Evolutionary conservation across 2,113 vertebrate species (phyloP).

Genomic region (Sminthopsis crassicaudata): DNA sequence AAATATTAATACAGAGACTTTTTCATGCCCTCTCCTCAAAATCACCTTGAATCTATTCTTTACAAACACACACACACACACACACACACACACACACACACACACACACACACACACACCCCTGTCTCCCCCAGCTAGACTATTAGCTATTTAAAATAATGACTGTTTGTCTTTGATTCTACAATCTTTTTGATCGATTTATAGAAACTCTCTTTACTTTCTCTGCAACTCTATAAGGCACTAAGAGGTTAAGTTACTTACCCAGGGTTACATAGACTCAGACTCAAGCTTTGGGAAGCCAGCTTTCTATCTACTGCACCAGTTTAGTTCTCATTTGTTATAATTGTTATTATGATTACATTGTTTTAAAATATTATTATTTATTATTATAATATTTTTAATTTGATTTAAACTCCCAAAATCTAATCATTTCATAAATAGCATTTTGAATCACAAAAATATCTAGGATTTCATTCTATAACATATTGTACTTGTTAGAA

Average conservation of each 20-base stretch:
- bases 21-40: too few relatives aligned
- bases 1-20: too few relatives aligned
- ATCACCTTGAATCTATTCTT: not conserved
- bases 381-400: not conserved
- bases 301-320: not conserved
- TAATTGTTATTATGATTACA: not conserved
- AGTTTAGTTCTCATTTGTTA: not conserved
- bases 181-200: not conserved
- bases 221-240: not conserved
- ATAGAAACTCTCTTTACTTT: not conserved
- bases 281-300: not conserved
- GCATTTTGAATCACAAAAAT: not conserved
- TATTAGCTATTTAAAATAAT: not conserved
- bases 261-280: not conserved
- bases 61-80: not conserved
- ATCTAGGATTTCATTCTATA: not conserved
- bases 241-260: not conserved
- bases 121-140: not conserved
- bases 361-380: not conserved
- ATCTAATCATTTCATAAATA: not conserved
- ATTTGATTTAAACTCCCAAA: not conserved
- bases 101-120: not conserved
- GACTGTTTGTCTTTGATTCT: not conserved
- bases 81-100: not conserved
- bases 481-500: not conserved